Evolutionary conservation across 2,888 invertebrate genomes (phyloP).

Genomic region (Schizaphis graminum): DNA sequence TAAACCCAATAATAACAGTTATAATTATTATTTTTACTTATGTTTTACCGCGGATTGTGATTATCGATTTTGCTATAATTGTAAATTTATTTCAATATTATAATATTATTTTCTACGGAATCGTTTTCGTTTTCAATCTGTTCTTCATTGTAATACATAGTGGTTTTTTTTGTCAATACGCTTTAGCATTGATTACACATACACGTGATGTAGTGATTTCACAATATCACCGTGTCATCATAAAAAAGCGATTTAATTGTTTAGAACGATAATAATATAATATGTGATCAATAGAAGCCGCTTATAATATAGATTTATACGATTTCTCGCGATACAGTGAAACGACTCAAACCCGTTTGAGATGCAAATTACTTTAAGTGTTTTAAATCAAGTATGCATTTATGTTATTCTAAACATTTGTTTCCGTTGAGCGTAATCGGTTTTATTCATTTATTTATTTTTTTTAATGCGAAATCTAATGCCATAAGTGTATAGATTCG

Average conservation of each 20-base stretch:
- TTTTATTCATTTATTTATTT: not conserved
- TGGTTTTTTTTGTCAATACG: not conserved
- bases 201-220: not conserved
- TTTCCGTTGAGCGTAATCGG: not conserved
- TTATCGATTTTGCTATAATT: not conserved
- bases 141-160: not conserved
- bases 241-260: slow-evolving; percentile 6
- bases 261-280: not conserved
- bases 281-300: not conserved
- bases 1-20: not conserved
- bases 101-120: not conserved
- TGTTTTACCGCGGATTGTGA: not conserved
- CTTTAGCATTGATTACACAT: not conserved
- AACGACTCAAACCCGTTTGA: not conserved
- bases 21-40: not conserved
- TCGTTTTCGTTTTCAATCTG: not conserved
- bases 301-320: slow-evolving; percentile 6
- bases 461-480: not conserved
- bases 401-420: not conserved
- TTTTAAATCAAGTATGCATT: not conserved
- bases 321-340: not conserved
- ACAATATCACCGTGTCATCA: not conserved
- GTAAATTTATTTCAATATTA: not conserved
- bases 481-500: not conserved
- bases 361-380: not conserved